A percentile compares a stretch with the other conserved stretches of the same genome.
Evolutionary conservation across 2,113 vertebrate species (phyloP).

Genomic region (Paralichthys olivaceus): DNA sequence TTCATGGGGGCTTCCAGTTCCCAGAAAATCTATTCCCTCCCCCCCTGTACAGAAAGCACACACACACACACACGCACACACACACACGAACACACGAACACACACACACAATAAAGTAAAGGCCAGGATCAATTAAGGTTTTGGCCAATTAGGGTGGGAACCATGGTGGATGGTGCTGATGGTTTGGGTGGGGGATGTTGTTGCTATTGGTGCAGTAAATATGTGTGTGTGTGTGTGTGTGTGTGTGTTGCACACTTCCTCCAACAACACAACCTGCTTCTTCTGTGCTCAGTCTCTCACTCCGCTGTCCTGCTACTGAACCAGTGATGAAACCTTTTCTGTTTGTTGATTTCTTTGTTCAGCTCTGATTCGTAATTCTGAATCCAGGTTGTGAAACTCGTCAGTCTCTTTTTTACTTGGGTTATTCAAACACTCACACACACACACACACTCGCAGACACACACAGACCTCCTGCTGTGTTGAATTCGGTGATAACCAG

Average conservation of each 20-base stretch:
- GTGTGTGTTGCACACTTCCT: background rate
- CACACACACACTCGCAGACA: conserved; percentile 12
- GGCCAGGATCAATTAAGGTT: conserved; percentile 76
- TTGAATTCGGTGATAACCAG: conserved; percentile 93
- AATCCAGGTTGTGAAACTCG: conserved; percentile 5
- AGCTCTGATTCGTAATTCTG: conserved; percentile 69
- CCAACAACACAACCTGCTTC: no score
- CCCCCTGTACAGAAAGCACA: conserved; percentile 28
- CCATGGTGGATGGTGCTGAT: conserved; percentile 44
- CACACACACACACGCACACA: conserved; percentile 23
- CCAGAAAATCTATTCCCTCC: conserved; percentile 90
- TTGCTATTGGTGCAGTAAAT: conserved; percentile 32
- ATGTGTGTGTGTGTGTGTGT: conserved; percentile 24
- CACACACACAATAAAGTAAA: conserved; percentile 38
- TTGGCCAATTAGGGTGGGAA: conserved; percentile 68
- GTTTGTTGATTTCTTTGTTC: conserved; percentile 80
- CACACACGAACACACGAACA: conserved; percentile 20
- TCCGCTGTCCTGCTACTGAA: no score
- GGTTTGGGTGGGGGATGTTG: conserved; percentile 38
- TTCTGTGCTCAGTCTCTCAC: background rate
- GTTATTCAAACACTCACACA: conserved; percentile 44
- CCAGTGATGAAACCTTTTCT: background rate
- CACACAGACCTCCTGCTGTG: conserved; percentile 74
- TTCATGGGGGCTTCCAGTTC: conserved; percentile 81
- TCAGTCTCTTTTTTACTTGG: conserved; percentile 12